A percentile compares a stretch with the other conserved stretches of the same genome.
Evolutionary conservation across 2,113 vertebrate species (phyloP).

Genomic region (Microtus oregoni): DNA sequence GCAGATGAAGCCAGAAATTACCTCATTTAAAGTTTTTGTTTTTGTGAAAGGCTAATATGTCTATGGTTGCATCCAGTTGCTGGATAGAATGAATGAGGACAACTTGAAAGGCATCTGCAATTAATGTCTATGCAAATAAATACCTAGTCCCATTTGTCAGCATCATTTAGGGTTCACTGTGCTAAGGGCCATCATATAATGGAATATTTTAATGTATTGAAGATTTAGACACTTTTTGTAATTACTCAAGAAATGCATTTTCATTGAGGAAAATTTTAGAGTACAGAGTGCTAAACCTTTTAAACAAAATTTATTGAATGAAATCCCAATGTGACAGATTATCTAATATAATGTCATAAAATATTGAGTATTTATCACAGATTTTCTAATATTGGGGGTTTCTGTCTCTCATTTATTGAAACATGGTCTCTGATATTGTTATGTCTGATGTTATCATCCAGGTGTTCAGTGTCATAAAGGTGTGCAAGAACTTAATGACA

Average conservation of each 20-base stretch:
- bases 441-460: background rate
- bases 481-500: background rate
- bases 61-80: background rate
- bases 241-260: conserved; percentile 20
- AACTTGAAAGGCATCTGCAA: background rate
- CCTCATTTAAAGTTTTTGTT: background rate
- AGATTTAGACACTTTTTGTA: background rate
- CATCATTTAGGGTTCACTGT: background rate
- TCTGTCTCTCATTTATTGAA: background rate
- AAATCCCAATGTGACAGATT: background rate
- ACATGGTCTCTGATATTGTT: background rate
- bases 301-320: background rate
- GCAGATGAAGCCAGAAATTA: background rate
- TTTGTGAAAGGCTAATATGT: background rate
- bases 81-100: background rate
- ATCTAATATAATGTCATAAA: background rate
- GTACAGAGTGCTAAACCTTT: background rate
- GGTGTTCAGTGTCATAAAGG: background rate
- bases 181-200: background rate
- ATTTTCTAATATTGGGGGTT: background rate
- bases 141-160: background rate
- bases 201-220: background rate
- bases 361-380: background rate
- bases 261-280: conserved; percentile 11
- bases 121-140: background rate